Base-by-base conservation (phyloP, 2,113 vertebrate genomes). In the Lycaon pictus region DNA sequence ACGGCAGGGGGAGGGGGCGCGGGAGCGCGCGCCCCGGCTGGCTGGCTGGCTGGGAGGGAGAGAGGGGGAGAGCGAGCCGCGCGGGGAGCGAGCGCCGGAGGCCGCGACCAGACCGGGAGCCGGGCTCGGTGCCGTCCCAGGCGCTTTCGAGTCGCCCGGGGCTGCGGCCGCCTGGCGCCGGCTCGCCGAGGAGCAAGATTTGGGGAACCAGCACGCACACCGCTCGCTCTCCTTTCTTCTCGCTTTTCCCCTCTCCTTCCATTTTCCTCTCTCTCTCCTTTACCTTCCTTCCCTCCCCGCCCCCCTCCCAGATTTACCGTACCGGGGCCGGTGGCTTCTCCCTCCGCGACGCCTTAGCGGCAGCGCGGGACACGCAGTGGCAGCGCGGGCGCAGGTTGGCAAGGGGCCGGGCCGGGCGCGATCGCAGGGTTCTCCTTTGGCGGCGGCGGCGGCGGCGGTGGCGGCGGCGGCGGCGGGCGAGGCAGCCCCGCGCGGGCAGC, bases 401-500 rank as follows among this genome's bases (percentile, higher is more conserved):
- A 23, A 85, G 87, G 96, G 98, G 7, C 79, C 67, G 79, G 76
- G 71, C 58, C 65, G 58, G 95, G 96, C 27, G 56, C 72, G 80
- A 79, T 79, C 65, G 12, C 95, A 3, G 96, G 97, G 92, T 56
- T 83, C 56, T 93, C 65, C 51, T 35, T 79, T 60, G 63, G 96
- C 51, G 62, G 95, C 22, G 27, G 88, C 69, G 79, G 96, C 63
- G 88, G 94, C 65, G 72, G 96, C 48, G 55, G 85, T 60, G 96
- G 93, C 58, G 90, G 96, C 35, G 79, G 84, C 94, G 60, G 96
- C 90, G 93, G 96, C 71, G 62, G 95, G 96, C 51, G 91, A 95
- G 74, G 95, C 93, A 97, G 96, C 95, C 48, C 90, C 16, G 87
- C 95, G 10, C 87, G 98, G 97, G 98, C 97, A 98, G 97, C 98